A percentile compares a stretch with the other conserved stretches of the same genome.
These are phyloP conservation scores for Prosapia bicincta DNA, from an alignment of 2,888 invertebrate species.

Conservation along the genomic window DNA sequence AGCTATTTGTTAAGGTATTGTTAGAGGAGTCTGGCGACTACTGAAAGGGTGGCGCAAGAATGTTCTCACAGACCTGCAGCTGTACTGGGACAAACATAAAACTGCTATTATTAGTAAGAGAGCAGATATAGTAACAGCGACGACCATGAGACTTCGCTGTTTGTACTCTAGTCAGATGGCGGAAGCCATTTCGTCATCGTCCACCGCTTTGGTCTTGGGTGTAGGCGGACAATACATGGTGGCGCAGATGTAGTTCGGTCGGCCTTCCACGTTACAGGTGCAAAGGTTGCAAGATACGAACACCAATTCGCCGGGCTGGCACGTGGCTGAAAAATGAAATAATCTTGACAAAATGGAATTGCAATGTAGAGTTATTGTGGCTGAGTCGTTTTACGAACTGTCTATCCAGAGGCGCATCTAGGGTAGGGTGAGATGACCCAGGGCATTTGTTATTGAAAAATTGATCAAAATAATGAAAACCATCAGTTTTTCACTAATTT, in stretches of 20 bases:
- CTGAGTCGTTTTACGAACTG: too few species aligned
- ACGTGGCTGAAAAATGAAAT: conserved; percentile 32
- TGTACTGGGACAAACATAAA: neutral
- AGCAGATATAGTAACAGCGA: neutral
- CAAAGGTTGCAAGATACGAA: conserved; percentile 40
- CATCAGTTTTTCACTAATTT: too few species aligned
- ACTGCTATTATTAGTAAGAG: neutral
- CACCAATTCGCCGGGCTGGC: conserved; percentile 38
- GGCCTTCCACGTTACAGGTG: conserved; percentile 38
- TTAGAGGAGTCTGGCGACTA: too few species aligned
- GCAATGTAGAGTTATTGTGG: too few species aligned
- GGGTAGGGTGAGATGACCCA: too few species aligned
- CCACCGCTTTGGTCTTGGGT: conserved; percentile 30
- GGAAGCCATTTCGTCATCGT: conserved; percentile 10
- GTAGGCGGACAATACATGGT: conserved; percentile 40
- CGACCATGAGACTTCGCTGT: neutral
- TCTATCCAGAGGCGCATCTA: too few species aligned
- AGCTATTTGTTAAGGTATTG: too few species aligned
- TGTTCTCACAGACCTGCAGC: neutral
- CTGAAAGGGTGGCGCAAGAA: neutral
- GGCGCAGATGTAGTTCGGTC: conserved; percentile 39
- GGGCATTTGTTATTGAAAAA: too few species aligned
- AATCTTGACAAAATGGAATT: too few species aligned
- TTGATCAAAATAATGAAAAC: too few species aligned
- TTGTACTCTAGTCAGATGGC: conserved; percentile 3